A percentile compares a stretch with the other conserved stretches of the same genome.
Conservation (phyloP, 2,797 vertebrate species). For the Merluccius polli region DNA sequence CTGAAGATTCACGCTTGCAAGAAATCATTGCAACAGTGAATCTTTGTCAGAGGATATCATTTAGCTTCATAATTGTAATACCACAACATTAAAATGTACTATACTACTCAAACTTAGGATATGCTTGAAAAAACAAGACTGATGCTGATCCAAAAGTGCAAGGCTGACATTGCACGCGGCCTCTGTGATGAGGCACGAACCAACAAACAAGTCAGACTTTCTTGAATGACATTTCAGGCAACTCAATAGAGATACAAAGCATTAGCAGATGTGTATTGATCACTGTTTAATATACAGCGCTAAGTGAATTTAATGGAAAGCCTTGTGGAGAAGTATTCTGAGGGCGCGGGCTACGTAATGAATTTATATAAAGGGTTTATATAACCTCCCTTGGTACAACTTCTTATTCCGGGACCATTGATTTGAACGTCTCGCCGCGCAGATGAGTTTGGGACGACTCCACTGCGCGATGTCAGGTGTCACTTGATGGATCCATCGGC, state of each 20-base stretch:
- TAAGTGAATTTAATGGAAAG: slow-evolving; percentile 4
- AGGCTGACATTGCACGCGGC: background rate
- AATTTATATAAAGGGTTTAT: slow-evolving; percentile 2
- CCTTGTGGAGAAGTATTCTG: background rate
- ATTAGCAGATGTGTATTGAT: slow-evolving; percentile 6
- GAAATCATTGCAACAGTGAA: background rate
- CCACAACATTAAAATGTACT: background rate
- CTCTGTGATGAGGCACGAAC: slow-evolving; percentile 18
- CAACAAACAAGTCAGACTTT: background rate
- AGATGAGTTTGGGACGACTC: background rate
- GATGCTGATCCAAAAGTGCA: background rate
- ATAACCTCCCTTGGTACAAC: background rate
- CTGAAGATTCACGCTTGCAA: background rate
- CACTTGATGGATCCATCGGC: slow-evolving; percentile 45
- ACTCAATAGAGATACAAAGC: slow-evolving; percentile 4
- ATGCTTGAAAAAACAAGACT: background rate
- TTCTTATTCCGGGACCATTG: background rate
- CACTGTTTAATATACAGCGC: slow-evolving; percentile 5
- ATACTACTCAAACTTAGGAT: background rate
- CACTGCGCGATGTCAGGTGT: slow-evolving; percentile 40
- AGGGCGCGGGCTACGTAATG: background rate
- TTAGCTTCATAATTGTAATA: background rate
- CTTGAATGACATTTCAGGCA: slow-evolving; percentile 4
- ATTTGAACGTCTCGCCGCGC: background rate
- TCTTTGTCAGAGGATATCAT: background rate